A percentile compares a stretch with the other conserved stretches of the same genome.
Conservation (phyloP, 2,888 invertebrate species). For the Pseudeuparius sepicola region DNA sequence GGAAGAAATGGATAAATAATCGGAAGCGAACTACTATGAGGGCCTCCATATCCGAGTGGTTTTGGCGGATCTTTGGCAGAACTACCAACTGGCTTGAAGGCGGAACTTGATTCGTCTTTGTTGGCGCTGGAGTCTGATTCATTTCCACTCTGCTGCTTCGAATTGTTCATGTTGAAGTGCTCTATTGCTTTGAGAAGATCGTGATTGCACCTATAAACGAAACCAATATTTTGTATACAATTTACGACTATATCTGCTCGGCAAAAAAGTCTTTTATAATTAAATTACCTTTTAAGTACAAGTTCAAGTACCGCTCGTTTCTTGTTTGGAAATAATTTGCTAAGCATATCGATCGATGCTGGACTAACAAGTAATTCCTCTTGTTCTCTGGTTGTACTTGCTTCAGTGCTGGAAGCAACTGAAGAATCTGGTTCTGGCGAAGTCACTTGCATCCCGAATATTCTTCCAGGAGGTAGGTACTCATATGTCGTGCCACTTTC, state of each 20-base stretch:
- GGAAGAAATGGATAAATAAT: slow-evolving; percentile 39
- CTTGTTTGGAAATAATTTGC: slow-evolving; percentile 82
- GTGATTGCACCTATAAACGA: slow-evolving; percentile 63
- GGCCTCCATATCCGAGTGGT: slow-evolving; percentile 20
- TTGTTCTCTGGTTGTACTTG: slow-evolving; percentile 15
- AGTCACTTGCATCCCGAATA: slow-evolving; percentile 80
- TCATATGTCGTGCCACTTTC: slow-evolving; percentile 64
- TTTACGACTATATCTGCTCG: neutral
- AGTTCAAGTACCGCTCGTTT: slow-evolving; percentile 80
- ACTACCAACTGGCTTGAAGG: slow-evolving; percentile 36
- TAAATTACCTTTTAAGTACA: slow-evolving; percentile 55
- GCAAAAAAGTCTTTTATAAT: slow-evolving; percentile 1
- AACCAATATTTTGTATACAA: neutral
- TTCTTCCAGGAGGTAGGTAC: slow-evolving; percentile 78
- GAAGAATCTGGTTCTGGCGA: slow-evolving; percentile 47
- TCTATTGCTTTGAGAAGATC: slow-evolving; percentile 85
- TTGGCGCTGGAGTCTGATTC: slow-evolving; percentile 19
- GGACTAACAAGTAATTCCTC: slow-evolving; percentile 48
- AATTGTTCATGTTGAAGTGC: slow-evolving; percentile 52
- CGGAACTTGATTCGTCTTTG: slow-evolving; percentile 30
- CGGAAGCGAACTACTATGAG: slow-evolving; percentile 31
- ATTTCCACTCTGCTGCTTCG: slow-evolving; percentile 12
- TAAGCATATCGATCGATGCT: slow-evolving; percentile 73
- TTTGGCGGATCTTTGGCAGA: slow-evolving; percentile 21
- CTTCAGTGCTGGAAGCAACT: slow-evolving; percentile 14